Evolutionary conservation across 2,113 vertebrate species (phyloP).

Genomic region (Phyllostomus hastatus): DNA sequence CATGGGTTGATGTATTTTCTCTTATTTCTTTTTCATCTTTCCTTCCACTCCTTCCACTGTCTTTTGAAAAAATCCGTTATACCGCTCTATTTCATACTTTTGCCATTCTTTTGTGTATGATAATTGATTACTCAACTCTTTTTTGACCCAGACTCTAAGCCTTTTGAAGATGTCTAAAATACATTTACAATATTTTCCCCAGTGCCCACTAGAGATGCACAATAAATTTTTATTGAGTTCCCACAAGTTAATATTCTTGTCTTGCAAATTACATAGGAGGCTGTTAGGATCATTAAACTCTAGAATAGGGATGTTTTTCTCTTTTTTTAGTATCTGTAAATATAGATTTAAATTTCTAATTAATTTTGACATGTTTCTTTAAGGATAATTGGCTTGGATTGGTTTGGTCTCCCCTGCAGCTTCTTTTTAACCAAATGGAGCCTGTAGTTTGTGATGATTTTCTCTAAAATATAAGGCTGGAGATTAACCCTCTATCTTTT

Average conservation of each 20-base stretch:
- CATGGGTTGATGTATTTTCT: background rate
- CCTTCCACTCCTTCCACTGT: background rate
- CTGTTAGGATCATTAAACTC: background rate
- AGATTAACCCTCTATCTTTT: background rate
- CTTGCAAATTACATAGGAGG: background rate
- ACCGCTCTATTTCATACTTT: background rate
- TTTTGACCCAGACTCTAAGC: background rate
- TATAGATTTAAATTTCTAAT: background rate
- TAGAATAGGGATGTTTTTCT: background rate
- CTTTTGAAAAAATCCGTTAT: background rate
- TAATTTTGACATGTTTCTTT: conserved; percentile 2
- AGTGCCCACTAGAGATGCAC: background rate
- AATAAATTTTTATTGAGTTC: background rate
- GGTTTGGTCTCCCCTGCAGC: background rate
- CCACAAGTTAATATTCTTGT: background rate
- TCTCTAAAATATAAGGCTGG: background rate
- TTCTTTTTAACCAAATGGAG: background rate
- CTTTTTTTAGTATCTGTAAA: background rate
- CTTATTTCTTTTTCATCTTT: background rate
- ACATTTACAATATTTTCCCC: background rate
- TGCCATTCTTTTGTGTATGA: background rate
- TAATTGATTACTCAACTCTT: background rate
- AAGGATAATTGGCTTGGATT: background rate
- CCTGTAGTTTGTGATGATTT: background rate
- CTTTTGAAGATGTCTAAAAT: background rate